Conservation (phyloP, 2,888 invertebrate species). For the Clostera curtula region DNA sequence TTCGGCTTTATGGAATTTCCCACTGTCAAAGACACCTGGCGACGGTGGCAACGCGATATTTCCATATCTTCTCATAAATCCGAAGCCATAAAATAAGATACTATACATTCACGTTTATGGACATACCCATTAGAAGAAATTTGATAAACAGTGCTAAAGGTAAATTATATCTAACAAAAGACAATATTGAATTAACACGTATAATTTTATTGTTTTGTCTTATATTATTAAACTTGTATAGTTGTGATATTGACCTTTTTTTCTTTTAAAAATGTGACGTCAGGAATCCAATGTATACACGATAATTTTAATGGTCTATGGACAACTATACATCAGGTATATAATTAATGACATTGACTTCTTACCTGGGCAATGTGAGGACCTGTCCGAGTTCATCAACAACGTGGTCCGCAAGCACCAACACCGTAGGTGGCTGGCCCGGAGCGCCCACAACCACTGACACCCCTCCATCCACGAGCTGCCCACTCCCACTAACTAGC, state of each 20-base stretch:
- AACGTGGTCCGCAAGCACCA: conserved; percentile 82
- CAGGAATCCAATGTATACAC: too few species aligned
- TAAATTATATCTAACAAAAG: not conserved
- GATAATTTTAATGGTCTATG: too few species aligned
- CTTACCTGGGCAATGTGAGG: conserved; percentile 79
- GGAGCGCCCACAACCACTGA: conserved; percentile 68
- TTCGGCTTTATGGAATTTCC: conserved; percentile 41
- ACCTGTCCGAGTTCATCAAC: conserved; percentile 81
- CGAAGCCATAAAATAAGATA: conserved; percentile 37
- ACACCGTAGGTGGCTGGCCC: conserved; percentile 75
- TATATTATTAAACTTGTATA: not conserved
- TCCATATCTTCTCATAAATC: conserved; percentile 39
- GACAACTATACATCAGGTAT: not conserved
- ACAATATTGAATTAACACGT: conserved; percentile 1
- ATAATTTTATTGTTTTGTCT: too few species aligned
- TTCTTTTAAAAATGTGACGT: too few species aligned
- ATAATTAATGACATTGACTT: conserved; percentile 2
- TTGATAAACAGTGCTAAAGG: conserved; percentile 12
- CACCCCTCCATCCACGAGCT: conserved; percentile 69
- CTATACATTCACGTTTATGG: conserved; percentile 25
- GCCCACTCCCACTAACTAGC: conserved; percentile 65
- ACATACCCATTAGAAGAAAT: conserved; percentile 22
- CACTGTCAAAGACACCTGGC: conserved; percentile 39
- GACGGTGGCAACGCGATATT: conserved; percentile 35
- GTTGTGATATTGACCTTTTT: too few species aligned